Conservation (phyloP, 2,113 vertebrate species). For the Calypte anna region DNA sequence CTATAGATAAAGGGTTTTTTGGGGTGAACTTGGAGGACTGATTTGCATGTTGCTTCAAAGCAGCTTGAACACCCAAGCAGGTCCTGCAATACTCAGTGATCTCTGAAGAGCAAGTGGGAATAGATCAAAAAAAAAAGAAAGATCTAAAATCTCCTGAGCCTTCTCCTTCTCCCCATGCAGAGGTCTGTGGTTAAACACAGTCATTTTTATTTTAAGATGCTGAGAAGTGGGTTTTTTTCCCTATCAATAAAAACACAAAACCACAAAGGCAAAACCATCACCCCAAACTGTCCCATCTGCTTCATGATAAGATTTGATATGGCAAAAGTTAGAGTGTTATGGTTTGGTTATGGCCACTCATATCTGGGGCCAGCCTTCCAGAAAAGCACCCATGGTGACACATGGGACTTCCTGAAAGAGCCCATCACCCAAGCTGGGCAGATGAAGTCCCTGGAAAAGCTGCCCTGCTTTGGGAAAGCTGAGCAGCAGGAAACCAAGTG, state of each 20-base stretch:
- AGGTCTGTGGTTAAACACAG: background rate
- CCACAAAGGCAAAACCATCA: background rate
- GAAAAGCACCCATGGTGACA: background rate
- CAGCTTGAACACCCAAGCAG: background rate
- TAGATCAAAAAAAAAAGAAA: background rate
- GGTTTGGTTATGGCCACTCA: background rate
- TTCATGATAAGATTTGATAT: background rate
- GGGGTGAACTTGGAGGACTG: background rate
- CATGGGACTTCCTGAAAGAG: background rate
- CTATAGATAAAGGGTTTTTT: background rate
- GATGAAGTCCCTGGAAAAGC: background rate
- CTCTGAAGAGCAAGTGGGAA: background rate
- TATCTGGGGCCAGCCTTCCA: background rate
- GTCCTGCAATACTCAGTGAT: background rate
- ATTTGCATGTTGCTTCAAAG: background rate
- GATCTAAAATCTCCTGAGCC: background rate
- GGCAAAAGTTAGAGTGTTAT: background rate
- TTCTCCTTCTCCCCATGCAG: accelerated
- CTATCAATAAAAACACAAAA: background rate
- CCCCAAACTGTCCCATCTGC: background rate
- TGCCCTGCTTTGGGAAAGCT: background rate
- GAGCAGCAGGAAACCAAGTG: background rate
- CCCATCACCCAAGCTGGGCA: background rate
- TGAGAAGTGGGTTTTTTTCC: background rate
- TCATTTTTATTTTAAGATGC: background rate